Conservation (phyloP, 2,888 invertebrate species). For the Drosophila bunnanda region DNA sequence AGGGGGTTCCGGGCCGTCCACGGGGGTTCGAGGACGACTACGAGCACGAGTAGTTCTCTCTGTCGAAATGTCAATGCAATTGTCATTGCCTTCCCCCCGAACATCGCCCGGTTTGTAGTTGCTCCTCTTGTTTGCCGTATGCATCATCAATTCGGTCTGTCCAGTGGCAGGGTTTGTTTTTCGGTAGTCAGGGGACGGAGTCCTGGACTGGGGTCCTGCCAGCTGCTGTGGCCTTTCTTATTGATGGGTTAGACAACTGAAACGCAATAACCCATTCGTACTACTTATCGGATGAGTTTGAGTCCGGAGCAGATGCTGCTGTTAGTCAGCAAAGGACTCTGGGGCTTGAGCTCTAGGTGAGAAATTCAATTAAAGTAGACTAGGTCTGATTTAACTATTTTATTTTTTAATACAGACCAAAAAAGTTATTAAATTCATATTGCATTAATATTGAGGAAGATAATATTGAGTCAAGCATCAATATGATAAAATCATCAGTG, state of each 20-base stretch:
- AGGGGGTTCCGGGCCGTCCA: background rate
- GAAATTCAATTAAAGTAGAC: background rate
- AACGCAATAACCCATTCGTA: constrained; percentile 69
- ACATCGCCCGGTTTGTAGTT: constrained; percentile 22
- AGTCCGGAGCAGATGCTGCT: constrained; percentile 9
- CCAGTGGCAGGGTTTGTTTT: constrained; percentile 45
- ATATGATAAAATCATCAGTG: too few species aligned
- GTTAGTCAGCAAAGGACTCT: constrained; percentile 1
- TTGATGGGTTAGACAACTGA: constrained; percentile 62
- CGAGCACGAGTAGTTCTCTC: constrained; percentile 49
- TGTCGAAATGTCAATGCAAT: constrained; percentile 78
- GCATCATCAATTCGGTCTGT: constrained; percentile 72
- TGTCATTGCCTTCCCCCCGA: constrained; percentile 55
- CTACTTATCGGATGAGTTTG: constrained; percentile 36
- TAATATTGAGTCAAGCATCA: too few species aligned
- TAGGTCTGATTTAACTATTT: background rate
- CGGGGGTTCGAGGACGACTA: constrained; percentile 32
- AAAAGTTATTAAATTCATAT: background rate
- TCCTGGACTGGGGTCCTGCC: constrained; percentile 7
- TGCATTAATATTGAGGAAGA: too few species aligned
- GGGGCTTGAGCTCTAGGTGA: background rate
- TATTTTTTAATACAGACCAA: background rate
- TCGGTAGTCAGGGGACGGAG: constrained; percentile 6
- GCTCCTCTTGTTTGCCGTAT: constrained; percentile 63
- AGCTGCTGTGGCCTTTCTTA: constrained; percentile 55